Conservation (phyloP, 1,140 invertebrate genomes). For the Lepidurus couesii region DNA sequence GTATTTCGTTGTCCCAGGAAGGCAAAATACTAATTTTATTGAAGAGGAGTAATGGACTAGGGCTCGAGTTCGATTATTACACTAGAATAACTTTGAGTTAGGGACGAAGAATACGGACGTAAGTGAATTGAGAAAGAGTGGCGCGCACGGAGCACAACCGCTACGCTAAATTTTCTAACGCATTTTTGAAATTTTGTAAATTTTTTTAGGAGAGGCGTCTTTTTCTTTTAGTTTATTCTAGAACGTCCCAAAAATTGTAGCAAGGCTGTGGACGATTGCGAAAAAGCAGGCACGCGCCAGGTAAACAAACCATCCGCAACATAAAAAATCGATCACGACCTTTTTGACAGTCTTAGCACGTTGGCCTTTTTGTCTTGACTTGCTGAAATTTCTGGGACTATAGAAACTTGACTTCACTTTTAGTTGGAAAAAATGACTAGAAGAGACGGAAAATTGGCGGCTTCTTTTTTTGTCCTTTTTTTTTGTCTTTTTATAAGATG, state of each 20-base stretch:
- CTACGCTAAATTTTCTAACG: not conserved
- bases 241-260: not conserved
- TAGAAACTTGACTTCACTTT: not conserved
- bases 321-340: not conserved
- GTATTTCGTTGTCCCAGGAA: slow-evolving; percentile 14
- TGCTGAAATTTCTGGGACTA: not conserved
- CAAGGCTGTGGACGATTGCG: slow-evolving; percentile 6
- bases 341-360: not conserved
- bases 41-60: slow-evolving; percentile 7
- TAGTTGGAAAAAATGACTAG: not conserved
- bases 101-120: slow-evolving; percentile 4
- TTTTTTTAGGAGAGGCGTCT: too few species aligned
- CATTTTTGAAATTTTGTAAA: too few species aligned
- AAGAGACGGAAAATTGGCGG: not conserved
- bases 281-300: slow-evolving; percentile 6
- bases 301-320: not conserved
- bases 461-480: too few species aligned
- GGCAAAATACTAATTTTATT: not conserved
- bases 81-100: not conserved
- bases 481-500: not conserved
- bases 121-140: not conserved
- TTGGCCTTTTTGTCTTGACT: not conserved
- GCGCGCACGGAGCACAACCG: not conserved
- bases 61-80: not conserved
- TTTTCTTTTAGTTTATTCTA: not conserved